Evolutionary conservation across 2,113 vertebrate species (phyloP), one percentile per base, ranked within the genome.

Genomic region (Callipepla californica): DNA sequence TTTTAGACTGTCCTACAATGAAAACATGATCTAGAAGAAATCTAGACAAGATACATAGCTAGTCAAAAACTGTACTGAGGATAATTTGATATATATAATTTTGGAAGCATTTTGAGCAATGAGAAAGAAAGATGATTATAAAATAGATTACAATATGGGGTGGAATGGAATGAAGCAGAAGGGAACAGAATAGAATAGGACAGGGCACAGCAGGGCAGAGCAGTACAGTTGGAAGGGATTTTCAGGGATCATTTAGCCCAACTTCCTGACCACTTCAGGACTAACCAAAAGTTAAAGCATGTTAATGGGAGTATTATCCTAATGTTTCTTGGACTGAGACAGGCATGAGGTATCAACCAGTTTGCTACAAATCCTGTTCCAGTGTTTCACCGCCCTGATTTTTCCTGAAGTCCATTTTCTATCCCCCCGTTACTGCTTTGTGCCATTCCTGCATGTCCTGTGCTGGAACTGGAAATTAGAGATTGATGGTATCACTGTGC

Each of bases 21-120:
- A 57, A 77, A 95, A 48, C 83, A 44, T 66, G 32, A 76, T 74
- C 45, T 86, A 77, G 73, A 59, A 44, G 32, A 89, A 94, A 92
- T 89, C 74, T 83, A 86, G 36, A 40, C 34, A 80, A 73, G 44
- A 8, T 68, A 15, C 4, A 9, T 73, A 76, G 69, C 44, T 69
- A 61, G 34, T 51, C 69, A 28, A 20, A 90, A 93, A 77, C 1
- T 3, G 32, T 53, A 74, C 38, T 80, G 80, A 80, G 53, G 17
- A 40, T 40, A 40, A 40, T 13, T 40, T 40, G 40, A 40, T 40
- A 40, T 40, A 40, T 40, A 40, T 40, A 40, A 13, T 40, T 42
- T 75, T 68, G 8, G 9, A 75, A 87, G 21, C 12, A 55, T 89
- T 88, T 78, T 42, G 42, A 75, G 28, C 13, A 67, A 4, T 23